Evolutionary conservation across 2,888 invertebrate species (phyloP).

Genomic region (Ectropis crepuscularia): DNA sequence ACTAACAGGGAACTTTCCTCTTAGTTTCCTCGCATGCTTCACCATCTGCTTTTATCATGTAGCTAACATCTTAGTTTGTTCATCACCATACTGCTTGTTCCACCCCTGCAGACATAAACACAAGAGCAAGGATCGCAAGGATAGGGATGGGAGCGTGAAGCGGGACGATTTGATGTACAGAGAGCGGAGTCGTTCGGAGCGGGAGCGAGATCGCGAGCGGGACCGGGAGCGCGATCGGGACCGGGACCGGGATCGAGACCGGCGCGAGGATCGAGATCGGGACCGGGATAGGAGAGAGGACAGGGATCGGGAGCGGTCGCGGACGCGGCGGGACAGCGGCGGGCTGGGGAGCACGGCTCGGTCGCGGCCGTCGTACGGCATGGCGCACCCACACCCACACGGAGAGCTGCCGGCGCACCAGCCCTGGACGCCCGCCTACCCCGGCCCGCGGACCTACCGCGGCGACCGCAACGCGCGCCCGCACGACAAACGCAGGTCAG

Average conservation of each 20-base stretch:
- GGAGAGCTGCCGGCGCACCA: slow-evolving; percentile 54
- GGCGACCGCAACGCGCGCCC: slow-evolving; percentile 78
- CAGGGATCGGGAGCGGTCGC: slow-evolving; percentile 70
- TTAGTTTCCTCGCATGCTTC: slow-evolving; percentile 46
- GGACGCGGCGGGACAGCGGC: slow-evolving; percentile 78
- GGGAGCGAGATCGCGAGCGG: slow-evolving; percentile 83
- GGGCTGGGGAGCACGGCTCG: slow-evolving; percentile 55
- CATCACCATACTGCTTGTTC: slow-evolving; percentile 77
- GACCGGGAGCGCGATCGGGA: slow-evolving; percentile 84
- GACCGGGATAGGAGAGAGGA: slow-evolving; percentile 55
- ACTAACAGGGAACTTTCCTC: slow-evolving; percentile 8
- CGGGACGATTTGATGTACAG: slow-evolving; percentile 82
- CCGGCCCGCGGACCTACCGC: slow-evolving; percentile 75
- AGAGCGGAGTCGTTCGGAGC: slow-evolving; percentile 77
- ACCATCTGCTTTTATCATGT: slow-evolving; percentile 49
- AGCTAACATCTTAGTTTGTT: slow-evolving; percentile 56
- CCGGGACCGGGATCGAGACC: slow-evolving; percentile 70
- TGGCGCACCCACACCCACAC: slow-evolving; percentile 62
- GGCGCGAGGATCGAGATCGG: slow-evolving; percentile 85
- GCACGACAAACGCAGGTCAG: slow-evolving; percentile 87
- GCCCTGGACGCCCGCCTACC: slow-evolving; percentile 73
- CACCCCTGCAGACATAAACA: slow-evolving; percentile 81
- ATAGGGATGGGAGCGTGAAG: slow-evolving; percentile 78
- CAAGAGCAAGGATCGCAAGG: slow-evolving; percentile 80
- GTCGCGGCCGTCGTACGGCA: slow-evolving; percentile 58